A percentile compares a stretch with the other conserved stretches of the same genome.
These are phyloP conservation scores for Hystrix cristata DNA, from an alignment of 2,113 vertebrate genomes.

Conservation along the genomic window DNA sequence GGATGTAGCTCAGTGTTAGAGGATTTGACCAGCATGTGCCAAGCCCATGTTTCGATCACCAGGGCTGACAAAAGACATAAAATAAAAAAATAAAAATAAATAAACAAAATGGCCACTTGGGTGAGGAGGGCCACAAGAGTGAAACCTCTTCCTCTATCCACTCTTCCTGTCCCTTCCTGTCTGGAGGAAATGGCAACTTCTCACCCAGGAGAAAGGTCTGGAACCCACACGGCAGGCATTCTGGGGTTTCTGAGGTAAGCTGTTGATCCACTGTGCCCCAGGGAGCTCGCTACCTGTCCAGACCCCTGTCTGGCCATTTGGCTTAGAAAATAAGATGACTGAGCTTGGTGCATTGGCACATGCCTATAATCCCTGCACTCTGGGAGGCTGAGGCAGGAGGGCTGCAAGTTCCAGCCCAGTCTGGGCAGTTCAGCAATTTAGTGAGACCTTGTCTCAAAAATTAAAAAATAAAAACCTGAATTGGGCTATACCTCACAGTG, in stretches of 20 bases:
- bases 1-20: not conserved
- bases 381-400: not conserved
- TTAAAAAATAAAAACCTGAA: not conserved
- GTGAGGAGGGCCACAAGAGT: rapidly evolving
- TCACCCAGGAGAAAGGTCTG: not conserved
- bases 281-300: not conserved
- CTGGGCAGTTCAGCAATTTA: not conserved
- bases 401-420: not conserved
- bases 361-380: not conserved
- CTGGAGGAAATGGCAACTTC: too few relatives aligned
- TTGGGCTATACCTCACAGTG: not conserved
- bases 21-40: not conserved
- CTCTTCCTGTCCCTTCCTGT: not conserved
- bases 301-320: not conserved
- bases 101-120: not conserved
- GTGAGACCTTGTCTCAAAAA: not conserved
- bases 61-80: not conserved
- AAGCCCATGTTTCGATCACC: not conserved
- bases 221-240: too few relatives aligned
- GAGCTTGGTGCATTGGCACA: not conserved
- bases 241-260: not conserved
- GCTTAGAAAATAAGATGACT: not conserved
- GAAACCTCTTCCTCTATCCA: rapidly evolving
- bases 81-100: not conserved
- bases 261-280: too few relatives aligned